Evolutionary conservation across 2,113 vertebrate genomes (phyloP), one percentile per base, ranked within the genome.

Genomic region (Planiliza haematocheilus): DNA sequence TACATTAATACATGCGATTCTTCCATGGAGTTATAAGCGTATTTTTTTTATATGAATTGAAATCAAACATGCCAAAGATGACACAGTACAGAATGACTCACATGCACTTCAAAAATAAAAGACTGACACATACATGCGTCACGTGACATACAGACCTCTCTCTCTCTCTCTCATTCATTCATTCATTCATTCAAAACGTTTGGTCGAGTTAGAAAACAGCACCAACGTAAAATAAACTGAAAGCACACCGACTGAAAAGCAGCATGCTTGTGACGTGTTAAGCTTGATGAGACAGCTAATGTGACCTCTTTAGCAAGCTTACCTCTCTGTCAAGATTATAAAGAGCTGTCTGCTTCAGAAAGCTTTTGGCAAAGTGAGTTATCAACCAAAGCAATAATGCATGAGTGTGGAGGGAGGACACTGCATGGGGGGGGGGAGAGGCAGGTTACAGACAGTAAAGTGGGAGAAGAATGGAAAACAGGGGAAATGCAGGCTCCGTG

Each of bases 311-410:
- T 36, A 17, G 34, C 67, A 61, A 70, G 83, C 91, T 92, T 91
- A 92, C 91, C 91, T 92, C 84, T 56, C 84, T 56, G 50, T 78
- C 76, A 71, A 59, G 57, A 52, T 56, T 74, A 64, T 39, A 72
- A 82, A 83, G 67, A 81, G 85, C 51, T 59, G 84, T 85, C 79
- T 84, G 87, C 90, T 74, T 86, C 86, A 81, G 86, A 91, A 55
- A 77, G 73, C 70, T 57, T 81, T 79, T n/a, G 63, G 69, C 76
- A 80, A 50, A 87, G 61, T 53, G 64, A 74, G 61, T 92, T 70
- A 83, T 79, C 86, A 86, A 88, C 81, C 85, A 88, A 91, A 91
- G 77, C 79, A 74, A 85, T 30, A 77, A 83, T 74, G 85, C 63
- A 81, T 82, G 83, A 87, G 81, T 72, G 82, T 61, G 52, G 51